A percentile compares a stretch with the other conserved stretches of the same genome.
These are phyloP conservation scores for Drosophila albomicans DNA, from an alignment of 1,140 invertebrate species.

Conservation along the genomic window DNA sequence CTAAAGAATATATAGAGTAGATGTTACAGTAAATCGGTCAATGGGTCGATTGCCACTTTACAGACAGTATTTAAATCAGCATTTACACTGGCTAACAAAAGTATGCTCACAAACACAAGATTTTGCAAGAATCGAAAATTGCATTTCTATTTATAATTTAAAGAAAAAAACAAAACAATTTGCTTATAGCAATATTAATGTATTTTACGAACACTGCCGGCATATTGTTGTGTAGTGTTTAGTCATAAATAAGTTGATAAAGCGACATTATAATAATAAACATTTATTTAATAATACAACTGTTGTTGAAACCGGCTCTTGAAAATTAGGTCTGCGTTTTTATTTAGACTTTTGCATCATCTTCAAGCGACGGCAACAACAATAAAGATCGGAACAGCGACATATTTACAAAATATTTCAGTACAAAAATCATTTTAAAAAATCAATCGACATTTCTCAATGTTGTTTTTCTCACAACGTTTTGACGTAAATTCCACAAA, in stretches of 20 bases:
- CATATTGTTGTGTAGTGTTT: constrained; percentile 9
- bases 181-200: neutral
- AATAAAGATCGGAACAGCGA: constrained; percentile 39
- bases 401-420: constrained; percentile 50
- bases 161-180: neutral
- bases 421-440: constrained; percentile 35
- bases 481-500: constrained; percentile 31
- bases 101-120: neutral
- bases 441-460: constrained; percentile 6
- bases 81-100: constrained; percentile 6
- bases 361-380: constrained; percentile 45
- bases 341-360: constrained; percentile 80
- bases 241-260: constrained; percentile 36
- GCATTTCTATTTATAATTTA: neutral
- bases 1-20: neutral
- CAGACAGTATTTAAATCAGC: neutral
- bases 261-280: constrained; percentile 35
- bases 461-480: constrained; percentile 15
- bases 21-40: neutral
- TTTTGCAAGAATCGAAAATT: neutral
- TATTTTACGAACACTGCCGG: neutral
- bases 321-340: constrained; percentile 81
- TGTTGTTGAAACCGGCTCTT: constrained; percentile 60
- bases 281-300: constrained; percentile 31
- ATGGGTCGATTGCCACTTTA: neutral